A percentile compares a stretch with the other conserved stretches of the same genome.
phyloP scores from a whole-genome alignment of 2,888 invertebrate genomes.

The Cerceris rybyensis region DNA sequence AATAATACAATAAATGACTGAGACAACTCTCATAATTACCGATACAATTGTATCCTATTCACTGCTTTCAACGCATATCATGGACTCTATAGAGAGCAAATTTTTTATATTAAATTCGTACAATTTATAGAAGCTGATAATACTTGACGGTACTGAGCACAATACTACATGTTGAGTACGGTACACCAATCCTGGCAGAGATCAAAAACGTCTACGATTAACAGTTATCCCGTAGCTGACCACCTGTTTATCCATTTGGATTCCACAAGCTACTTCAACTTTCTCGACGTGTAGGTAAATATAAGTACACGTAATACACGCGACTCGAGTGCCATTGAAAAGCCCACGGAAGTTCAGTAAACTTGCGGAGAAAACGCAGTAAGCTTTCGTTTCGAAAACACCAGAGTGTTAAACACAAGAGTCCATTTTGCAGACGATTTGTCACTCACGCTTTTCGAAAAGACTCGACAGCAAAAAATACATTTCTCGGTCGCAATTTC shows the following conservation, averaged over 20 bases:
- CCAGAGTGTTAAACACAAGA: conserved; percentile 3
- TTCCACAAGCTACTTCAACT: conserved; percentile 58
- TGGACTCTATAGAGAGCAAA: no score
- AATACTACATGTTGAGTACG: not conserved
- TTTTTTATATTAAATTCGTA: no score
- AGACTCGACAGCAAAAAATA: not conserved
- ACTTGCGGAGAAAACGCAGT: conserved; percentile 17
- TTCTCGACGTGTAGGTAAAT: conserved; percentile 56
- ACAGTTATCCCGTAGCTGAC: conserved; percentile 48
- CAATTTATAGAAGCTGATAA: no score
- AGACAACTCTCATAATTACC: no score
- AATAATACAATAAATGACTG: no score
- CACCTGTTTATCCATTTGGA: conserved; percentile 59
- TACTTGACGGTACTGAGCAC: not conserved
- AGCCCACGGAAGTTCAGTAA: conserved; percentile 17
- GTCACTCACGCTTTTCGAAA: not conserved
- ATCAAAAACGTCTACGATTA: conserved; percentile 55
- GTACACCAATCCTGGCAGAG: conserved; percentile 21
- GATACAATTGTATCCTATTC: no score
- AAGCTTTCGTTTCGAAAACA: conserved; percentile 26
- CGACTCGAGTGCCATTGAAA: conserved; percentile 52
- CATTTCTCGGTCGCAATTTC: not conserved
- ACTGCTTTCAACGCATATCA: no score
- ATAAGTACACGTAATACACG: conserved; percentile 45
- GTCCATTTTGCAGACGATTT: conserved; percentile 7